These are phyloP conservation scores for Premnoplex brunnescens DNA, from an alignment of 2,797 vertebrate genomes.

Conservation along the genomic window DNA sequence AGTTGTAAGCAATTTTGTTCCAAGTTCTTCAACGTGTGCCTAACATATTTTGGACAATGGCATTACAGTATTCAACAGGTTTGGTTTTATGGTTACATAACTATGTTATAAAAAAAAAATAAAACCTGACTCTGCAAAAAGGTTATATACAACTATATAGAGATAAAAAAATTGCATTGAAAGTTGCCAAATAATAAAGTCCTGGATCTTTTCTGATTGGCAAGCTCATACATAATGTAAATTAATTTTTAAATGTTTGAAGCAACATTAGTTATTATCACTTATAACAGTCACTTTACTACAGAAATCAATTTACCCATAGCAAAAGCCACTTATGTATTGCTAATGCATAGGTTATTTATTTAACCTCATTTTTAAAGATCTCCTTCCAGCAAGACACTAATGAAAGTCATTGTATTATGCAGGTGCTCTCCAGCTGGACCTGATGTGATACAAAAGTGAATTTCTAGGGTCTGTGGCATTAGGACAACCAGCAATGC, in stretches of 20 bases:
- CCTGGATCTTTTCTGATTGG: not conserved
- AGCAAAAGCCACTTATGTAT: not conserved
- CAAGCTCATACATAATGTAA: not conserved
- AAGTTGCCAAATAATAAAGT: not conserved
- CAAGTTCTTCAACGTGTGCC: not conserved
- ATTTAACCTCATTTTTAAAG: not conserved
- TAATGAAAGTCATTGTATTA: not conserved
- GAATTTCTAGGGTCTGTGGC: not conserved
- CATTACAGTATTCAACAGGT: not conserved
- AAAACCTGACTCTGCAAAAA: not conserved
- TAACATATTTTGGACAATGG: not conserved
- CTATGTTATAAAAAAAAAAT: not conserved
- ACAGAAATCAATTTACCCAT: not conserved
- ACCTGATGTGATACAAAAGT: not conserved
- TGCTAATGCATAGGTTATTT: not conserved
- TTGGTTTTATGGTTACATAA: not conserved
- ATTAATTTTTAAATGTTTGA: not conserved
- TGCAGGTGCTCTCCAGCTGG: not conserved
- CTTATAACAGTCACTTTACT: not conserved
- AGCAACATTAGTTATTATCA: not conserved
- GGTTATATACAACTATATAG: not conserved
- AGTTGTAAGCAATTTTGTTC: not conserved
- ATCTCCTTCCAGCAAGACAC: not conserved
- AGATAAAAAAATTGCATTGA: not conserved
- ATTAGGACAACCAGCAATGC: not conserved